A percentile compares a stretch with the other conserved stretches of the same genome.
Conservation (phyloP, 2,797 vertebrate genomes). For the Neopelma chrysocephalum region DNA sequence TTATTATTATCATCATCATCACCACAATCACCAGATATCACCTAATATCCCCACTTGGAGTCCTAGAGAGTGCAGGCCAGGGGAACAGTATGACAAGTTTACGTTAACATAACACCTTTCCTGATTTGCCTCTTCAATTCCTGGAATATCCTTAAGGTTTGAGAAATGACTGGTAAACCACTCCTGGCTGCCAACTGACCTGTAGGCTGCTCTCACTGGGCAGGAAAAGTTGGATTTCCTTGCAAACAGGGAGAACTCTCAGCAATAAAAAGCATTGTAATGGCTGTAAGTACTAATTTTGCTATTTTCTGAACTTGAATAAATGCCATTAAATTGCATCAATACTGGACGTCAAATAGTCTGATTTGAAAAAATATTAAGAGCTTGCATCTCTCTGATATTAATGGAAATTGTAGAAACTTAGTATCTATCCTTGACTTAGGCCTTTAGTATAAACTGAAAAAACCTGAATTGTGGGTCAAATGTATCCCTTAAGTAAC, state of each 20-base stretch:
- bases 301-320: not conserved
- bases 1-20: not conserved
- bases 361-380: not conserved
- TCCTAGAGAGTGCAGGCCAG: not conserved
- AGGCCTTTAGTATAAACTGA: not conserved
- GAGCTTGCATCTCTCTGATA: not conserved
- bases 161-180: slow-evolving; percentile 11
- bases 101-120: not conserved
- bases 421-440: not conserved
- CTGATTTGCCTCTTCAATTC: not conserved
- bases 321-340: not conserved
- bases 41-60: not conserved
- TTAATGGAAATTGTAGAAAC: not conserved
- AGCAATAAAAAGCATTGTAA: not conserved
- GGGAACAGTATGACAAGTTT: not conserved
- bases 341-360: not conserved
- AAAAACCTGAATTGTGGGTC: not conserved
- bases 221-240: not conserved
- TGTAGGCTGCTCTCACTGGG: not conserved
- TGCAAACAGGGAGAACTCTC: not conserved
- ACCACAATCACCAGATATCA: not conserved
- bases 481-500: slow-evolving; percentile 22
- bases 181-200: not conserved
- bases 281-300: not conserved
- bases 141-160: not conserved